Percentiles rank a stretch among this genome's conserved stretches.
These are phyloP conservation scores for Galerucella nymphaeae DNA, from an alignment of 2,888 invertebrate species.

Conservation along the genomic window DNA sequence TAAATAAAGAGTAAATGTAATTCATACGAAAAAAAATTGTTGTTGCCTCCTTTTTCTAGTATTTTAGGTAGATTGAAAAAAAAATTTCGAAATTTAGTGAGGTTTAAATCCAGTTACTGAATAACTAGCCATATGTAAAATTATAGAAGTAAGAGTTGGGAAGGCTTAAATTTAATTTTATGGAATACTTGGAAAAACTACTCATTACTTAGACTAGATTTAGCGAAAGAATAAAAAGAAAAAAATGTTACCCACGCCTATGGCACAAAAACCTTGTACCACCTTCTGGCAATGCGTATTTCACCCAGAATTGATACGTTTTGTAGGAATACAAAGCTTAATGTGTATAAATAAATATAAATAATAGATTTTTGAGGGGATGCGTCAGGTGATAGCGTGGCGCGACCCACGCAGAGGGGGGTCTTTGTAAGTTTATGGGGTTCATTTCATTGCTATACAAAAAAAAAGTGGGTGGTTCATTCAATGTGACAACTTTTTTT, in stretches of 20 bases:
- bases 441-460: slow-evolving; percentile 31
- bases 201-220: no score
- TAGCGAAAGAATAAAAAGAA: neutral
- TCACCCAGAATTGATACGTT: slow-evolving; percentile 55
- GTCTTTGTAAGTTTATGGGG: slow-evolving; percentile 38
- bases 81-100: no score
- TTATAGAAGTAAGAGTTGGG: no score
- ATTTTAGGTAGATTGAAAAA: no score
- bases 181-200: no score
- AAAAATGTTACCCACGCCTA: neutral
- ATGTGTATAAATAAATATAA: slow-evolving; percentile 58
- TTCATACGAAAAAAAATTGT: neutral
- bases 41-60: no score
- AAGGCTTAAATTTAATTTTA: no score
- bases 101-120: no score
- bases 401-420: slow-evolving; percentile 53
- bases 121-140: no score
- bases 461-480: slow-evolving; percentile 9
- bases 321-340: slow-evolving; percentile 55
- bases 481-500: slow-evolving; percentile 24
- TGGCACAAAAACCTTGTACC: slow-evolving; percentile 23
- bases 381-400: slow-evolving; percentile 61
- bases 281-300: slow-evolving; percentile 35
- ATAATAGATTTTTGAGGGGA: slow-evolving; percentile 56
- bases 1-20: neutral